These are phyloP conservation scores for Coptotermes formosanus DNA, from an alignment of 1,140 invertebrate genomes.

Conservation along the genomic window DNA sequence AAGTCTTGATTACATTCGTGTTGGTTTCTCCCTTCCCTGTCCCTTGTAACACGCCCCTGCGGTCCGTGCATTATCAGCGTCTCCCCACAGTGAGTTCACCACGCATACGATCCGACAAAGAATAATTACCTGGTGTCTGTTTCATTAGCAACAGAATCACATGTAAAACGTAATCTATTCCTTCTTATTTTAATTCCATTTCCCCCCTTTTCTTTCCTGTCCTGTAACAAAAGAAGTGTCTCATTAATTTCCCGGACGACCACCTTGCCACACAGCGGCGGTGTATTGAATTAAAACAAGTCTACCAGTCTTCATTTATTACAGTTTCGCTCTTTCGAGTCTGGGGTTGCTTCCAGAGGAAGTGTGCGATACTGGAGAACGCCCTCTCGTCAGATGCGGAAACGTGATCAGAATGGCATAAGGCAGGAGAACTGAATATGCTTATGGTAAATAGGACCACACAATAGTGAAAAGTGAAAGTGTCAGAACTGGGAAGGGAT, in stretches of 20 bases:
- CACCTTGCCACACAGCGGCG: background rate
- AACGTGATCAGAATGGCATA: no score
- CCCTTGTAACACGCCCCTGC: background rate
- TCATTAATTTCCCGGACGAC: background rate
- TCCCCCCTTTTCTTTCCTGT: background rate
- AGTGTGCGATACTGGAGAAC: no score
- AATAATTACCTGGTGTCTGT: background rate
- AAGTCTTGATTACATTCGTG: background rate
- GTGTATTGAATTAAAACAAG: constrained; percentile 5
- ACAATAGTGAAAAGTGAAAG: no score
- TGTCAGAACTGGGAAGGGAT: no score
- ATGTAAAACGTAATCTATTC: background rate
- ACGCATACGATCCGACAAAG: background rate
- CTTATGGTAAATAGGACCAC: no score
- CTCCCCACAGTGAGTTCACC: background rate
- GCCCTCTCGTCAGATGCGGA: no score
- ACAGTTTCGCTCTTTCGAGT: background rate
- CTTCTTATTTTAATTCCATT: no score
- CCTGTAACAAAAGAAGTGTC: constrained; percentile 6
- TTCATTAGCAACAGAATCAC: background rate
- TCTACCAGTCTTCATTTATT: constrained; percentile 12
- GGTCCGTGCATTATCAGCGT: background rate
- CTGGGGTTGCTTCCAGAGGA: no score
- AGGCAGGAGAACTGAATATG: no score
- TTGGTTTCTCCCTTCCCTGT: background rate